Evolutionary conservation across 2,797 vertebrate genomes (phyloP), one percentile per base, ranked within the genome.

Genomic region (Parambassis ranga): DNA sequence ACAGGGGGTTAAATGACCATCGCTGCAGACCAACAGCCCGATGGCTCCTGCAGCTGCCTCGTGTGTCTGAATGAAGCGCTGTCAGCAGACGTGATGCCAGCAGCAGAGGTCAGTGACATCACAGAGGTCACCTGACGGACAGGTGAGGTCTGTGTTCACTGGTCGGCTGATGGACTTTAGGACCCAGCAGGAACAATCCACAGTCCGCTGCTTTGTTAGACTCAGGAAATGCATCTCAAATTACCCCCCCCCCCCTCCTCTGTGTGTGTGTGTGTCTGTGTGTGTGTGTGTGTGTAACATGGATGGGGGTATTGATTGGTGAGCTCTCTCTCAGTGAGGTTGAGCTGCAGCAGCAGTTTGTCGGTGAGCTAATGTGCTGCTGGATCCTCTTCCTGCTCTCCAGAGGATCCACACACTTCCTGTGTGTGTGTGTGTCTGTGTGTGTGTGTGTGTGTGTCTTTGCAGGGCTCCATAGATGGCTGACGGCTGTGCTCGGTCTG

Each of bases 201-300:
- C 42, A 38, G 28, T 37, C 51, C 22, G 41, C 58, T 32, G 37
- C 61, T 78, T 66, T 65, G 62, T 74, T 39, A 76, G 39, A 69
- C 60, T 62, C 55, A 83, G 85, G 78, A 88, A 86, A 76, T 65
- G 53, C 73, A 56, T 77, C 66, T 75, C 52, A 33, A 13, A 44
- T 79, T 62, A 69, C 59, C 26, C 19, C 73, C 46, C 13, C 36
- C 27, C 28, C 32, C 63, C 16, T 10, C 44, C 32, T 48, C 42
- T 38, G 20, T 3, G 10, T 11, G n/a, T 48, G 42, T 38, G 56
- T 22, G 27, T 49, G 47, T 38, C 35, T 33, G 47, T 32, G 30
- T 41, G 52, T 26, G 16, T 33, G 30, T 44, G 7, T 23, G 20
- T 14, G 44, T 7, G 24, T n/a, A 35, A 65, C 36, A 9, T n/a